Percentiles rank a stretch among this genome's conserved stretches.
phyloP scores from a whole-genome alignment of 2,113 vertebrate species.

The Aldabrachelys gigantea region DNA sequence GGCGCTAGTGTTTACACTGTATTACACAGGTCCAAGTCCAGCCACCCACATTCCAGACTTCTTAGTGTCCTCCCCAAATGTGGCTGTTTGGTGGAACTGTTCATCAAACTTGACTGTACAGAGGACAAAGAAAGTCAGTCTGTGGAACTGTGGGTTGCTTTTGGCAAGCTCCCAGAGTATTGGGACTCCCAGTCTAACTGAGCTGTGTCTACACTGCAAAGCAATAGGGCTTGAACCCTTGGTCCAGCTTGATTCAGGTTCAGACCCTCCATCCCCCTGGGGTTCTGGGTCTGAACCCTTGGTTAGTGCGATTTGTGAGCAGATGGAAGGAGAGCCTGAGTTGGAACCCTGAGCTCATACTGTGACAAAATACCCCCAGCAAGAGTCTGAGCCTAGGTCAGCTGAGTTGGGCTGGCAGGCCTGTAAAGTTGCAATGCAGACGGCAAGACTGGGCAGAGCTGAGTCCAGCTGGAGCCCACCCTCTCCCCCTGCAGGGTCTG shows the following conservation, averaged over 20 bases:
- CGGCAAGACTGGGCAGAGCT: too few relatives aligned
- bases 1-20: too few relatives aligned
- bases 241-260: not conserved
- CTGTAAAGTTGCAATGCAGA: not conserved
- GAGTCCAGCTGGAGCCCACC: too few relatives aligned
- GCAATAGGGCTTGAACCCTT: not conserved
- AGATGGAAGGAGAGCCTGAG: not conserved
- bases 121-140: not conserved
- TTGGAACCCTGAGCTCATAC: not conserved
- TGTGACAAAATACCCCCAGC: not conserved
- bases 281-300: not conserved
- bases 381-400: not conserved
- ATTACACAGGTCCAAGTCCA: too few relatives aligned
- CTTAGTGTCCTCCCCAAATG: too few relatives aligned
- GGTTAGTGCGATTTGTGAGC: not conserved
- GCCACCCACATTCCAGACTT: too few relatives aligned
- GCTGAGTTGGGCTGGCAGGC: too few relatives aligned
- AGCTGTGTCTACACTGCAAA: not conserved
- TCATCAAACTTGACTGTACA: not conserved
- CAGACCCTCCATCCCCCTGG: not conserved
- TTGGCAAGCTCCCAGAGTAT: not conserved
- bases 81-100: not conserved
- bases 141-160: not conserved
- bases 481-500: too few relatives aligned
- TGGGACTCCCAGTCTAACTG: not conserved